A percentile compares a stretch with the other conserved stretches of the same genome.
phyloP scores from a whole-genome alignment of 2,797 vertebrate genomes.

The Tragopan temminckii region DNA sequence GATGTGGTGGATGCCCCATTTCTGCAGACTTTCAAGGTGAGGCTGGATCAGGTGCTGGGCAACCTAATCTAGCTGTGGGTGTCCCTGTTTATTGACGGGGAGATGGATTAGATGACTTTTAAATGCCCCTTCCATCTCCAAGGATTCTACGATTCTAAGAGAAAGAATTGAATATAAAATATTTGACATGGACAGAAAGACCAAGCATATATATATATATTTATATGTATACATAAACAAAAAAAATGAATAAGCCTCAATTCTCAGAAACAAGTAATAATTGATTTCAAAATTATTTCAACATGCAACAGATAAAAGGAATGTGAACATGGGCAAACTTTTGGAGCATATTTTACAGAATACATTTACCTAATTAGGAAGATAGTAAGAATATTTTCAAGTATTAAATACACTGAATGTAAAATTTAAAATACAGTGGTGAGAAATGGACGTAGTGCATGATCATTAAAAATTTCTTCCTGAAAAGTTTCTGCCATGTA shows the following conservation, averaged over 20 bases:
- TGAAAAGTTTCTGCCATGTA: not conserved
- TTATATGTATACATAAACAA: not conserved
- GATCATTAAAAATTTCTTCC: not conserved
- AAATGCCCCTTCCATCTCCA: too few relatives aligned
- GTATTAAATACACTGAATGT: not conserved
- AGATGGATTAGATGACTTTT: too few relatives aligned
- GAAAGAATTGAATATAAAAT: not conserved
- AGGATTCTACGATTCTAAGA: not conserved
- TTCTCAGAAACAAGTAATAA: not conserved
- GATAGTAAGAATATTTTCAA: not conserved
- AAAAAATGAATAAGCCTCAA: not conserved
- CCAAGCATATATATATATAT: not conserved
- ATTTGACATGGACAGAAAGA: not conserved
- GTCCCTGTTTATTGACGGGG: too few relatives aligned
- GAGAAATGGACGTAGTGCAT: not conserved
- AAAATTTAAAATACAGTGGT: not conserved
- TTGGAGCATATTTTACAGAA: not conserved
- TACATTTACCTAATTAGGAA: not conserved
- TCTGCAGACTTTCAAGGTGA: too few relatives aligned
- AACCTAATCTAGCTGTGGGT: too few relatives aligned
- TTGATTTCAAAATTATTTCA: not conserved
- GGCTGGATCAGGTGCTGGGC: too few relatives aligned
- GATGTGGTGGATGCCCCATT: too few relatives aligned
- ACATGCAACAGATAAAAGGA: not conserved
- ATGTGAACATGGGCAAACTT: not conserved